Evolutionary conservation across 2,113 vertebrate species (phyloP), one percentile per base, ranked within the genome.

Genomic region (Nannobrachium achirus): DNA sequence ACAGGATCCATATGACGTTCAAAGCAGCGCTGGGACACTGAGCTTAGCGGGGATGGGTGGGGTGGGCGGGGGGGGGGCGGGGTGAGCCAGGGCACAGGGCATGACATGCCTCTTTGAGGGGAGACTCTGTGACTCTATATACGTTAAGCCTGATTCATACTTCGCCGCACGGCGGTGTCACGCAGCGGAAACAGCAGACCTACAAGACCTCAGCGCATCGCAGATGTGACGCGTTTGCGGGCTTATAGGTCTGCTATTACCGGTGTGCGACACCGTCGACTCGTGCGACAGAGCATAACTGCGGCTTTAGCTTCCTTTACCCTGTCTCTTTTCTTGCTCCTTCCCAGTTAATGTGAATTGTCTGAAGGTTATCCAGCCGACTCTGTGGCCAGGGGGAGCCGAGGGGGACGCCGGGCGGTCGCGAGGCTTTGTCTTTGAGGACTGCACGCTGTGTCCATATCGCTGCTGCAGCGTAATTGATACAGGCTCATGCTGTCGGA

Each of bases 401-500:
- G 71, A 80, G 71, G 73, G 25, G 66, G 79, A 78, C 49, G 19
- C 77, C 69, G 79, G 75, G 73, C 70, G 77, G 82, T 86, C 80
- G 71, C 75, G 74, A 85, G 75, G 75, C 85, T 84, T 87, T 88
- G 87, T 86, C 86, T 89, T 85, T 87, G 79, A 87, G 73, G 83
- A 80, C 80, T 57, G 71, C 89, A 86, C 51, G 78, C 86, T 89
- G 82, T 79, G 89, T 81, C 83, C 67, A 42, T 86, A 89, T 88
- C 78, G 76, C 85, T 88, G 71, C 73, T 71, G 82, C 87, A 84
- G 89, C 73, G 77, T 89, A 91, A 87, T 84, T 86, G 87, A 89
- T 89, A 88, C 83, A 81, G 81, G 73, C 83, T 89, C 88, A 90
- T 42, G 81, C 84, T 86, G 84, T 81, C 82, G 89, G 86, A 85